phyloP scores from a whole-genome alignment of 2,113 vertebrate species.

The Psittacus erithacus region DNA sequence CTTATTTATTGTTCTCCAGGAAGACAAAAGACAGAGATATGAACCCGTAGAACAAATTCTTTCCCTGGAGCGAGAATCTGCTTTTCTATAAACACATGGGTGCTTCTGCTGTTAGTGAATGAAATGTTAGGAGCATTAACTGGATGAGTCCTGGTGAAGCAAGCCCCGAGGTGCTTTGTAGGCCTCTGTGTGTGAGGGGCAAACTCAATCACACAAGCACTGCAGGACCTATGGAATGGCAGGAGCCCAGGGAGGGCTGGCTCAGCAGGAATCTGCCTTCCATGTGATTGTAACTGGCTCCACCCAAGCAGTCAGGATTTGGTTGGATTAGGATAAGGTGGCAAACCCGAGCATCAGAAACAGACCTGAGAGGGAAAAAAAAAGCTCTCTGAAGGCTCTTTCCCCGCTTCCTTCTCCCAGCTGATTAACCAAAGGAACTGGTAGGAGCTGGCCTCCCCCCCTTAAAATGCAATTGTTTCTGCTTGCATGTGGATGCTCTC shows the following conservation, averaged over 20 bases:
- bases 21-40: neutral
- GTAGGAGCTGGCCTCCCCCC: neutral
- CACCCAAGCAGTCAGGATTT: accelerated
- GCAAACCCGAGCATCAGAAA: neutral
- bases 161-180: neutral
- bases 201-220: neutral
- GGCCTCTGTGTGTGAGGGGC: neutral
- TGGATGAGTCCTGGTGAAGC: neutral
- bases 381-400: neutral
- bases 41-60: neutral
- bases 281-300: accelerated
- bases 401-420: neutral
- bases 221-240: neutral
- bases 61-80: neutral
- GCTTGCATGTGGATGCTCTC: neutral
- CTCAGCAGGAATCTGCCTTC: neutral
- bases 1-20: neutral
- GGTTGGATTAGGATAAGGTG: neutral
- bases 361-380: neutral
- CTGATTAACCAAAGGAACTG: neutral
- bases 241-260: neutral
- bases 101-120: neutral
- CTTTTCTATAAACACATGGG: neutral
- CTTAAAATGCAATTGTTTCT: neutral
- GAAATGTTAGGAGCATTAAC: neutral